These are phyloP conservation scores for Samia ricini DNA, from an alignment of 1,140 invertebrate genomes.

Conservation along the genomic window DNA sequence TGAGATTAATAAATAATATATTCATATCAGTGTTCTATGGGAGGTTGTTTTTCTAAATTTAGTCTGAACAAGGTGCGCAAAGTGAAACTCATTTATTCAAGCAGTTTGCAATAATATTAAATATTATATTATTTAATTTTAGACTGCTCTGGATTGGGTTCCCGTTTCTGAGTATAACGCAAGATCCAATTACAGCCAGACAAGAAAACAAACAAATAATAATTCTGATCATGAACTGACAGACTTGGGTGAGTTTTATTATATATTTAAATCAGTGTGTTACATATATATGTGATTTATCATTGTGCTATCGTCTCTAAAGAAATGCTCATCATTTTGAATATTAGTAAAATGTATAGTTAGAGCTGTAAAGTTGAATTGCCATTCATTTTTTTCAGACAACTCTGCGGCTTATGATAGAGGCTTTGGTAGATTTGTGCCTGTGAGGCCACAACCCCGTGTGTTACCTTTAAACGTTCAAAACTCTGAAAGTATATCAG, in stretches of 20 bases:
- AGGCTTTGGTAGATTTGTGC: slow-evolving; percentile 74
- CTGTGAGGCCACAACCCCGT: slow-evolving; percentile 70
- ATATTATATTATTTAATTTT: slow-evolving; percentile 38
- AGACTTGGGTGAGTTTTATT: slow-evolving; percentile 55
- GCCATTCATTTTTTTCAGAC: slow-evolving; percentile 33
- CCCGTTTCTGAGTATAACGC: slow-evolving; percentile 74
- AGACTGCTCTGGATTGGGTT: slow-evolving; percentile 75
- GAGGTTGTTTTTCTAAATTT: slow-evolving; percentile 71
- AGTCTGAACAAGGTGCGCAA: slow-evolving; percentile 59
- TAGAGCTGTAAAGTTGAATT: neutral
- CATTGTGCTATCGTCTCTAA: no score
- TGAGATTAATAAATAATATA: slow-evolving; percentile 14
- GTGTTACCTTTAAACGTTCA: slow-evolving; percentile 61
- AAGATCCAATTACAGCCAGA: slow-evolving; percentile 66
- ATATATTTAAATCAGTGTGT: neutral
- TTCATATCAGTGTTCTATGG: slow-evolving; percentile 47
- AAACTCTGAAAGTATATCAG: slow-evolving; percentile 52
- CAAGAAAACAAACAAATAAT: slow-evolving; percentile 71
- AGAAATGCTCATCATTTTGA: no score
- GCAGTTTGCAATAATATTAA: neutral
- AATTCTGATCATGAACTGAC: slow-evolving; percentile 68
- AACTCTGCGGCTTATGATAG: slow-evolving; percentile 66
- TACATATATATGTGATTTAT: neutral
- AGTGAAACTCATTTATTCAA: neutral
- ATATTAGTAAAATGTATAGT: no score